Base-by-base conservation (phyloP, 1,140 invertebrate species). In the Calycopis cecrops region DNA sequence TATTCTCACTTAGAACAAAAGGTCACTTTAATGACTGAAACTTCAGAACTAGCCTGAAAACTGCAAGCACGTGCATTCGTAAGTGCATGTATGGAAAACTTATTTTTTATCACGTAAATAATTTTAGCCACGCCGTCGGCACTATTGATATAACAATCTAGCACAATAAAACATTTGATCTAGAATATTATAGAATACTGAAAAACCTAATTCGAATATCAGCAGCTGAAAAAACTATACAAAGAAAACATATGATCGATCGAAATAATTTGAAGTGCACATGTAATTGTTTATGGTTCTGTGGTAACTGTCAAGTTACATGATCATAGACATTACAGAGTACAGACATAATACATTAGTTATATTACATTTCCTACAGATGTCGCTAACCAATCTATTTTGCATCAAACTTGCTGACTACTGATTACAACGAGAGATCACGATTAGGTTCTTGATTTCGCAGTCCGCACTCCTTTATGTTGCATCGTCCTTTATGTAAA, bases 161-260 rank as follows among this genome's bases (percentile, higher is more conserved):
- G 60, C 63, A 69, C 57, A 61, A 53, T 65, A 67, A 62, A 72
- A 71, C 51, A 63, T 62, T 67, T 57, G 17, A 44, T 44, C 12
- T 16, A 16, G 40, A 44, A 44, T 44, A 44, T 44, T 18, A 44
- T 44, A 18, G 65, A 74, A 66, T 9, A 16, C 40, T 44, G 40
- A 44, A 44, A 44, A 44, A 44, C 10, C 71, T 66, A 83, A 79
- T 85, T 84, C 78, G 76, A 86, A 82, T 77, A 76, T 79, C 74
- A 83, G 78, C 75, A 75, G 83, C 76, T 80, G 76, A 86, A 84
- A 83, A 80, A 87, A 77, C 79, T 82, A 85, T 80, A 87, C 84
- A 87, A 87, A 87, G 84, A 87, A 87, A 87, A 87, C 84, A 87
- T 87, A 87, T 87, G 84, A 87, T 87, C 84, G 84, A 87, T 87